Conservation (phyloP, 2,888 invertebrate genomes). For the Andrena camellia region DNA sequence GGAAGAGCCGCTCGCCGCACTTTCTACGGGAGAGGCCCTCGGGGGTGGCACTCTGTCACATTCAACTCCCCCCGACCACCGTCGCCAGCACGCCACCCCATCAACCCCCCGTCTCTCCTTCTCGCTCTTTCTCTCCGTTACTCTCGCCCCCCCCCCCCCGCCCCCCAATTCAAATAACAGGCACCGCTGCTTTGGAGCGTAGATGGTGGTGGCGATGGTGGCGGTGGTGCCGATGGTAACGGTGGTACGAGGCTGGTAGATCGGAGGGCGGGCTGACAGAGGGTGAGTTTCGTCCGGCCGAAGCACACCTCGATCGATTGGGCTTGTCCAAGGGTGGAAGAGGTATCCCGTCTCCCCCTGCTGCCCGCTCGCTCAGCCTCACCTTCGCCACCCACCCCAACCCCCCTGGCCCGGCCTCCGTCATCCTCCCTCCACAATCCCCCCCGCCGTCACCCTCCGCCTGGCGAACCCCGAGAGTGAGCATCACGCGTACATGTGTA, state of each 20-base stretch:
- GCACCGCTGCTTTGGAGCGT: constrained; percentile 77
- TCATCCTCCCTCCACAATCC: constrained; percentile 16
- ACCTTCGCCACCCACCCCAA: constrained; percentile 25
- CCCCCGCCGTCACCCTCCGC: constrained; percentile 35
- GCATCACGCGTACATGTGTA: constrained; percentile 70
- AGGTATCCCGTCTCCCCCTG: constrained; percentile 66
- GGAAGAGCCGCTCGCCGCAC: constrained; percentile 81
- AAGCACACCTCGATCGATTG: constrained; percentile 85
- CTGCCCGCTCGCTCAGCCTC: constrained; percentile 39
- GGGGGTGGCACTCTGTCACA: constrained; percentile 84
- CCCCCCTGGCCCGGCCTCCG: constrained; percentile 29
- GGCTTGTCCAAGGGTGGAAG: constrained; percentile 85
- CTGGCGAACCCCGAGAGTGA: constrained; percentile 63
- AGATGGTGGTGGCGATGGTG: constrained; percentile 59
- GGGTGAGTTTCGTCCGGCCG: constrained; percentile 85
- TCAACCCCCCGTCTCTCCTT: constrained; percentile 37
- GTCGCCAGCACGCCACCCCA: constrained; percentile 67
- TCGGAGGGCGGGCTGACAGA: constrained; percentile 75
- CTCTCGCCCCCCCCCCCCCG: constrained; percentile 35
- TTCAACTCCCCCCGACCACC: constrained; percentile 81
- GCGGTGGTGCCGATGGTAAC: constrained; percentile 65
- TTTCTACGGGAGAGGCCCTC: constrained; percentile 80
- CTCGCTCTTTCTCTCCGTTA: neutral
- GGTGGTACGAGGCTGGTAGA: constrained; percentile 62
- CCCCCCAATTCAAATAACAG: constrained; percentile 84